A percentile compares a stretch with the other conserved stretches of the same genome.
Evolutionary conservation across 1,140 invertebrate species (phyloP).

Genomic region (Megathymus violae): DNA sequence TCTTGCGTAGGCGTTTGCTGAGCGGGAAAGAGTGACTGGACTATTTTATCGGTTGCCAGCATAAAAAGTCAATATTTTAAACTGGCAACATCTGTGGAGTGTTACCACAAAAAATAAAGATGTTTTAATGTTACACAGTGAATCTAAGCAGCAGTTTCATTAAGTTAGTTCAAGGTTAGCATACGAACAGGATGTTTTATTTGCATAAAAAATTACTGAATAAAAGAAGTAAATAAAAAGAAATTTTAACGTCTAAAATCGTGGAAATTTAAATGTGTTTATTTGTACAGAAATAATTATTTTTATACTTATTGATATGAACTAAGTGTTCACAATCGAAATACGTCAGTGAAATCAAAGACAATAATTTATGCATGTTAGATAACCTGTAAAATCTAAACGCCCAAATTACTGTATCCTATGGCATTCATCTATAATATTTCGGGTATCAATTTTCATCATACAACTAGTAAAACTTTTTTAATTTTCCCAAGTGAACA

Average conservation of each 20-base stretch:
- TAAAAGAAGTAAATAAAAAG: neutral
- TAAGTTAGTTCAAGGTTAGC: conserved; percentile 10
- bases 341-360: too few species aligned
- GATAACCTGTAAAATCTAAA: too few species aligned
- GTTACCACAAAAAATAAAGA: conserved; percentile 24
- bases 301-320: too few species aligned
- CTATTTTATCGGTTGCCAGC: conserved; percentile 39
- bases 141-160: conserved; percentile 16
- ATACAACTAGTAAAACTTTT: too few species aligned
- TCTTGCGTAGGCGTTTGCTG: conserved; percentile 61
- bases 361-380: too few species aligned
- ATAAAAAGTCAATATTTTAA: conserved; percentile 29
- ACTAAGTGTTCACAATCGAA: too few species aligned
- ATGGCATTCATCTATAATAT: too few species aligned
- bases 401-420: too few species aligned
- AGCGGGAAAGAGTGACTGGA: conserved; percentile 45
- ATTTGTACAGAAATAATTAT: too few species aligned
- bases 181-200: conserved; percentile 24
- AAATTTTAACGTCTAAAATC: too few species aligned
- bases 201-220: conserved; percentile 12
- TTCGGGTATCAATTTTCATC: too few species aligned
- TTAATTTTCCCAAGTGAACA: conserved; percentile 20
- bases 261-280: too few species aligned
- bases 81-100: conserved; percentile 16
- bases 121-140: conserved; percentile 14